Evolutionary conservation across 2,888 invertebrate species (phyloP).

Genomic region (Perizoma affinitatum): DNA sequence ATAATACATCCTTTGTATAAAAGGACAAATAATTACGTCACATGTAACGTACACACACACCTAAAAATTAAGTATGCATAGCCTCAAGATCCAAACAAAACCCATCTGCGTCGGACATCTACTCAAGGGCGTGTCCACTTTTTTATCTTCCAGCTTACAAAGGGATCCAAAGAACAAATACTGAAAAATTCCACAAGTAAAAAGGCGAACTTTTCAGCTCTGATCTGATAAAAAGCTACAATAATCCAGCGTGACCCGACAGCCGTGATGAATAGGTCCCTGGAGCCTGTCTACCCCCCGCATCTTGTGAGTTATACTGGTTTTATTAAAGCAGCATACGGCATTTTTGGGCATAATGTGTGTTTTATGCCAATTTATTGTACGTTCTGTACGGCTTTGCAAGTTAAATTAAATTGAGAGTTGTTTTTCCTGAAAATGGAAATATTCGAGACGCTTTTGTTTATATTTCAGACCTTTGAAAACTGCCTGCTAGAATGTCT

Average conservation of each 20-base stretch:
- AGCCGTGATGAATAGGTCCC: conserved; percentile 45
- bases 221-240: conserved; percentile 49
- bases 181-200: conserved; percentile 20
- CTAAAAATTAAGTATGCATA: conserved; percentile 8
- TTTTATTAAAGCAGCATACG: conserved; percentile 42
- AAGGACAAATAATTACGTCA: too few relatives aligned
- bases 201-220: conserved; percentile 36
- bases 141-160: conserved; percentile 23
- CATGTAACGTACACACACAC: not conserved
- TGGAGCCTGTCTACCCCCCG: conserved; percentile 36
- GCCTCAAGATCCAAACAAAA: conserved; percentile 5
- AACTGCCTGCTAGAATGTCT: not conserved
- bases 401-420: conserved; percentile 33
- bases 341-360: conserved; percentile 35
- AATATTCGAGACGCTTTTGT: conserved; percentile 19
- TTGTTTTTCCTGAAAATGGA: conserved; percentile 27
- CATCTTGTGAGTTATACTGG: conserved; percentile 44
- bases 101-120: conserved; percentile 10
- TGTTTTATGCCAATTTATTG: conserved; percentile 37
- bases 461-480: conserved; percentile 3
- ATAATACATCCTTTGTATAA: too few relatives aligned
- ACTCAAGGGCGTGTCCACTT: conserved; percentile 18
- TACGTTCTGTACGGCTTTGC: conserved; percentile 27
- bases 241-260: conserved; percentile 44
- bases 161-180: conserved; percentile 20